phyloP scores from a whole-genome alignment of 2,888 invertebrate genomes.

The Lithophane socia region DNA sequence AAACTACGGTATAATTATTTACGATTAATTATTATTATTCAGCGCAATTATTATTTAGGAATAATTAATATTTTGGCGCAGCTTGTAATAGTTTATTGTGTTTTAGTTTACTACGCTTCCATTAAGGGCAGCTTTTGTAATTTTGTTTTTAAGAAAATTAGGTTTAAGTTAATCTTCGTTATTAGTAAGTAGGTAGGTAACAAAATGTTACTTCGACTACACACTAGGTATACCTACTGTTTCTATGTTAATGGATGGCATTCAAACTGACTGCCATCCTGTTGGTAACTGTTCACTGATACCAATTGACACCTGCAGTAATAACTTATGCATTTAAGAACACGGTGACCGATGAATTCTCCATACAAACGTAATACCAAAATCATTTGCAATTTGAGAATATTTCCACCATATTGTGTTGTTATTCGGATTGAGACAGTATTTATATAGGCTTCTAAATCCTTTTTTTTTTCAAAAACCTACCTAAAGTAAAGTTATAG shows the following conservation, averaged over 20 bases:
- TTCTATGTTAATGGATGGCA: no score
- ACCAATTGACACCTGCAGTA: background rate
- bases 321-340: background rate
- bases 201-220: no score
- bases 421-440: no score
- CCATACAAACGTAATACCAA: no score
- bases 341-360: no score
- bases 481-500: no score
- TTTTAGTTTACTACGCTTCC: background rate
- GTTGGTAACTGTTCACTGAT: background rate
- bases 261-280: background rate
- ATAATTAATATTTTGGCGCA: background rate
- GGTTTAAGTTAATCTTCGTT: background rate
- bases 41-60: no score
- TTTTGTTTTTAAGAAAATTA: background rate
- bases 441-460: no score
- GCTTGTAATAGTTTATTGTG: constrained; percentile 8
- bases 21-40: background rate
- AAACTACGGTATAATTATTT: background rate
- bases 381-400: no score
- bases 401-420: no score
- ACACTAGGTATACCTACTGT: no score
- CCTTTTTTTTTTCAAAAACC: no score
- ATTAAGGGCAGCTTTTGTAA: background rate
- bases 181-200: background rate